Base-by-base conservation (phyloP, 2,888 invertebrate genomes). In the Caenorhabditis virilis region DNA sequence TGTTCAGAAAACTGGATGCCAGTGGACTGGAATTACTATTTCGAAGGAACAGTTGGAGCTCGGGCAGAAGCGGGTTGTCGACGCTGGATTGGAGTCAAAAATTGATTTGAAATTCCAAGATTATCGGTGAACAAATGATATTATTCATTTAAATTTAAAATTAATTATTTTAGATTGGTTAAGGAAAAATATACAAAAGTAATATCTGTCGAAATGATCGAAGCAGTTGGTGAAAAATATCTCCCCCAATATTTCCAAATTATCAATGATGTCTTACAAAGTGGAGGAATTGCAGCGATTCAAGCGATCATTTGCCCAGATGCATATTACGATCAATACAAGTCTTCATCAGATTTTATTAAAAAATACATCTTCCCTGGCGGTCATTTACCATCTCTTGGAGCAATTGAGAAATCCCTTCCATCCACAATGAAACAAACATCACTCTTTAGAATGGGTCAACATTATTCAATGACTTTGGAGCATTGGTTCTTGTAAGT, bases 351-450 rank as follows among this genome's bases (percentile, higher is more conserved):
- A 13, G 78, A 79, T 57, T 79, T 78, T 65, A 78, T 79, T 54
- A 78, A 77, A 60, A 79, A 79, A 65, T 74, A 79, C 64, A 78
- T 79, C 46, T 78, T 78, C 63, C 79, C 79, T 26, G 79, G 79
- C 39, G 78, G 78, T 9, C 78, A 79, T 51, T 55, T 79, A 67
- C 79, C 79, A 25, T 75, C 70, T 6, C 56, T 77, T 33, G 67
- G 69, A 22, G 69, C 69, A 43, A 69, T 72, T 52, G 22, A 46
- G 3, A 20, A 49, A 15, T 56, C 59, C 2, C 59, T 72, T 11
- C 72, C 72, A 18, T 11, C 41, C 13, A 59, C 54, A 26, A 53
- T 54, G 54, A 51, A 50, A 46, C 63, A 52, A 52, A 63, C 57
- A 22, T 45, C 16, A 42, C 36, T 55, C 2, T 60, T 61, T 20